Base-by-base conservation (phyloP, 2,888 invertebrate species). In the Operophtera brumata region DNA sequence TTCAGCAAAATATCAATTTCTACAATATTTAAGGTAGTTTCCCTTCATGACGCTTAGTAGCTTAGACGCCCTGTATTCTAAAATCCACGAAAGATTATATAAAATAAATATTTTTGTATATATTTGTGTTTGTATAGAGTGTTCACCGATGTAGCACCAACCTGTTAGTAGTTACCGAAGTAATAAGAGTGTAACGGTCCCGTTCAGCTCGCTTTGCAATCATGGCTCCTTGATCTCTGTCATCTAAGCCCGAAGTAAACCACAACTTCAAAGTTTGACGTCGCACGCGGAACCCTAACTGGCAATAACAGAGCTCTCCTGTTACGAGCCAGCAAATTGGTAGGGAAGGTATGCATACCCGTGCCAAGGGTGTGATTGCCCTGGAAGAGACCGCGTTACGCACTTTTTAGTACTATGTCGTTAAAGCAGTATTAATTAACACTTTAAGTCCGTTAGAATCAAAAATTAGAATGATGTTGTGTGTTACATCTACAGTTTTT, bases 301-400 rank as follows among this genome's bases (percentile, higher is more conserved):
- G 60, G 54, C 56, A 68, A 68, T 64, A 67, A 66, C 61, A 63
- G 62, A 13, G 54, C 47, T 61, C 65, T 61, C 57, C 63, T 56
- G 61, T 47, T 61, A 56, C 54, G 54, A 61, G 48, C 14, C 59
- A 58, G 65, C 66, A 76, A 78, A 74, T 78, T 74, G 72, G 68
- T 64, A 62, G 64, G 68, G 61, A 65, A 69, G 68, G 46, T 45
- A 40, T 47, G 47, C 39, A 47, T 37, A 41, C 55, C 44, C 36
- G 47, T 36, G 55, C 42, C 59, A 20, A 40, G 56, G 59, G 59
- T 54, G 59, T 56, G 53, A 59, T 59, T 56, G 40, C n/a, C 46
- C 52, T 56, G 50, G 49, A 56, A 56, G 49, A 47, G 56, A 41
- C 47, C 40, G 13, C 51, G 35, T 40, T 54, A 47, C 48, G 41